Conservation (phyloP, 2,888 invertebrate genomes). For the Argyresthia goedartella region DNA sequence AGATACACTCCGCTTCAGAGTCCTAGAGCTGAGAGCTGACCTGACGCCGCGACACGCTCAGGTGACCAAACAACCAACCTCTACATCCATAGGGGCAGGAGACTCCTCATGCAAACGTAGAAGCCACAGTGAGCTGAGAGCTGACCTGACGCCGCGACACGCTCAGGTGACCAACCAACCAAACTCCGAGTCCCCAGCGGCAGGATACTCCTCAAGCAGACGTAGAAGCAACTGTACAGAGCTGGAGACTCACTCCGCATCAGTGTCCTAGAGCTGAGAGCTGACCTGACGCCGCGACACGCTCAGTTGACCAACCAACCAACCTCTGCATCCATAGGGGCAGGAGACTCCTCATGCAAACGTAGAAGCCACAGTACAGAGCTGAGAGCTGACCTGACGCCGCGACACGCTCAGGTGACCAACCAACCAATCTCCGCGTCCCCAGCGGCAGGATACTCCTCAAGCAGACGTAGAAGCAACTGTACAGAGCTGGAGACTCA, state of each 20-base stretch:
- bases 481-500: slow-evolving; percentile 72
- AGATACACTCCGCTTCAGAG: slow-evolving; percentile 66
- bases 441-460: slow-evolving; percentile 40
- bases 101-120: too few species aligned
- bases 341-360: too few species aligned
- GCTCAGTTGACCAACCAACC: too few species aligned
- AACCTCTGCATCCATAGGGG: too few species aligned
- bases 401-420: not conserved
- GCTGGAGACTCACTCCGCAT: slow-evolving; percentile 70
- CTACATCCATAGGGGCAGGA: too few species aligned
- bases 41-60: slow-evolving; percentile 62
- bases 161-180: not conserved
- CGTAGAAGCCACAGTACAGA: too few species aligned
- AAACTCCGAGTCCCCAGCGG: slow-evolving; percentile 66
- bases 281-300: slow-evolving; percentile 66
- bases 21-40: slow-evolving; percentile 66
- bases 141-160: not conserved
- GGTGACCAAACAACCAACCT: too few species aligned
- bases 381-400: not conserved
- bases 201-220: slow-evolving; percentile 63
- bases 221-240: slow-evolving; percentile 71
- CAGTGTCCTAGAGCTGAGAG: slow-evolving; percentile 65
- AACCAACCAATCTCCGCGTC: too few species aligned
- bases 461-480: slow-evolving; percentile 69
- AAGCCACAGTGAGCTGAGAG: not conserved